A percentile compares a stretch with the other conserved stretches of the same genome.
Evolutionary conservation across 2,113 vertebrate genomes (phyloP).

Genomic region (Ageneiosus marmoratus): DNA sequence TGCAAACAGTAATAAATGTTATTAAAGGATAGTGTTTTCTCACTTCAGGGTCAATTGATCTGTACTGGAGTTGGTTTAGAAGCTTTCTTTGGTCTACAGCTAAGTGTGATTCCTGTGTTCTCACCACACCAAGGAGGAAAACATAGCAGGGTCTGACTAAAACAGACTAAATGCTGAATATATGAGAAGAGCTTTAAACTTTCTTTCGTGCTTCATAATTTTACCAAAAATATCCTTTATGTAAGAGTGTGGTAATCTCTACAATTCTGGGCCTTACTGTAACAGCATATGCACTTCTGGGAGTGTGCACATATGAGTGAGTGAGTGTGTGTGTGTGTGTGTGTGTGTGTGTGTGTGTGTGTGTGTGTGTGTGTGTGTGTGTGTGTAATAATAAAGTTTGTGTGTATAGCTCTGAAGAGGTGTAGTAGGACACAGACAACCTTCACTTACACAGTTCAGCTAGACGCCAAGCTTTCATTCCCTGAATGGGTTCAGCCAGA

Average conservation of each 20-base stretch:
- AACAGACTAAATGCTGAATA: not conserved
- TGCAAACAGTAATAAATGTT: not conserved
- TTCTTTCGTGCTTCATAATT: not conserved
- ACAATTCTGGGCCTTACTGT: not conserved
- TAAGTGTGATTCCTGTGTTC: not conserved
- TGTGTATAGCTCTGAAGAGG: conserved; percentile 14
- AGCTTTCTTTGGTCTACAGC: not conserved
- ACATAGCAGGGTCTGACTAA: not conserved
- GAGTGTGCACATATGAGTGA: not conserved
- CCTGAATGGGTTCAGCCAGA: conserved; percentile 40
- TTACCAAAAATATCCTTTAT: not conserved
- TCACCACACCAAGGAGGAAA: not conserved
- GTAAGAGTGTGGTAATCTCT: not conserved
- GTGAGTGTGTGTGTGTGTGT: not conserved
- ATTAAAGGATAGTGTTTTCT: not conserved
- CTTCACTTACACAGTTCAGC: conserved; percentile 60
- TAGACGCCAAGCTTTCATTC: conserved; percentile 66
- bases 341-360: not conserved
- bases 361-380: not conserved
- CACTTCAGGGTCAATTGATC: not conserved
- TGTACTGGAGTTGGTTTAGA: not conserved
- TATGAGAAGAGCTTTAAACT: not conserved
- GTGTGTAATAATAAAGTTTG: no score
- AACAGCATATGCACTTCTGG: not conserved
- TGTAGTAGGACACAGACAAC: conserved; percentile 55